phyloP scores from a whole-genome alignment of 1,140 invertebrate species.

The Hylyphantes graminicola region DNA sequence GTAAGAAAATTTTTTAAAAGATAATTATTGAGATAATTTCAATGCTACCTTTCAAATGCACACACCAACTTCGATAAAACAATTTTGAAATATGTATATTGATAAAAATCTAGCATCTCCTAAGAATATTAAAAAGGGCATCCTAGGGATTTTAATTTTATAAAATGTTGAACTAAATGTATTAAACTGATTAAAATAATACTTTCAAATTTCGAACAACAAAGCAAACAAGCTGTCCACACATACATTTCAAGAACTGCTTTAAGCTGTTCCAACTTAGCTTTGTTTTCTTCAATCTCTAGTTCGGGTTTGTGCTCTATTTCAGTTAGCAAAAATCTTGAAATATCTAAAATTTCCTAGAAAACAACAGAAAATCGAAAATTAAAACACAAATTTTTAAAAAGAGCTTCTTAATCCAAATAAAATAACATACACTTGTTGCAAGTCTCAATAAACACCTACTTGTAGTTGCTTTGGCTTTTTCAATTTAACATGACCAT shows the following conservation, averaged over 20 bases:
- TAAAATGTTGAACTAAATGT: too few species aligned
- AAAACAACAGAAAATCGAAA: conserved; percentile 54
- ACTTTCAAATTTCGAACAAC: too few species aligned
- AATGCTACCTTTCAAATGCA: too few species aligned
- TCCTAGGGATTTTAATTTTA: too few species aligned
- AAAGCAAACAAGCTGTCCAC: too few species aligned
- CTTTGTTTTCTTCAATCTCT: conserved; percentile 96
- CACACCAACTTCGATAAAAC: too few species aligned
- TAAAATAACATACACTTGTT: not conserved
- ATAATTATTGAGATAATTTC: too few species aligned
- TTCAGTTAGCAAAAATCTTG: conserved; percentile 86
- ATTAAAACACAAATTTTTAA: not conserved
- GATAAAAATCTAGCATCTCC: too few species aligned
- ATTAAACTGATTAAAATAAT: too few species aligned
- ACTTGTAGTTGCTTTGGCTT: conserved; percentile 94
- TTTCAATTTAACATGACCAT: conserved; percentile 97
- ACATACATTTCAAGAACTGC: conserved; percentile 97
- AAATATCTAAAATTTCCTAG: conserved; percentile 93
- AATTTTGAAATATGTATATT: too few species aligned
- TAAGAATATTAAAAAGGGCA: too few species aligned
- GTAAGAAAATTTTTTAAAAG: too few species aligned
- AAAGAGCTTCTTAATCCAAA: not conserved
- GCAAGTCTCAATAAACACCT: not conserved
- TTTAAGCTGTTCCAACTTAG: conserved; percentile 97
- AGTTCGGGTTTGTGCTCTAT: conserved; percentile 86